A percentile compares a stretch with the other conserved stretches of the same genome.
Conservation (phyloP, 53 echinoderm and acorn worm genomes). For the Arbacia lixula region DNA sequence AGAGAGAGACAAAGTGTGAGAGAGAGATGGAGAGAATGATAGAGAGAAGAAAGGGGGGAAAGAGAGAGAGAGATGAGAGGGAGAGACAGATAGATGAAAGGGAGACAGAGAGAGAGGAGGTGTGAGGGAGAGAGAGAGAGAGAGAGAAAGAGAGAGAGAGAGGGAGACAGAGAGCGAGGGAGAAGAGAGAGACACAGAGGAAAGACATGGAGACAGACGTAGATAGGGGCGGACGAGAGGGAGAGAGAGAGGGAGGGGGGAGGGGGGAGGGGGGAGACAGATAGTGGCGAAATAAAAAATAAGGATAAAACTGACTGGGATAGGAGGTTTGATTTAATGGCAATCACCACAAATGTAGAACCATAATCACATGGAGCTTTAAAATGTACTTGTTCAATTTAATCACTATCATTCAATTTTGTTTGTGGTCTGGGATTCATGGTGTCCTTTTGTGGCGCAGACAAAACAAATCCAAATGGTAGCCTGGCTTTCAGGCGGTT, state of each 20-base stretch:
- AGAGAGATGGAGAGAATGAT: not conserved
- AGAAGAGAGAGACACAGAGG: not conserved
- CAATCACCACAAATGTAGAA: too few species aligned
- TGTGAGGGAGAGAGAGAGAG: not conserved
- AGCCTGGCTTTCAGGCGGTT: too few species aligned
- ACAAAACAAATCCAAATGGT: too few species aligned
- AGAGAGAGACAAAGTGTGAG: too few species aligned
- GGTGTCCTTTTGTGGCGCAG: too few species aligned
- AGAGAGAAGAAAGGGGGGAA: not conserved
- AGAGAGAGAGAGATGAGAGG: not conserved
- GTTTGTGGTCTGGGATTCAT: too few species aligned
- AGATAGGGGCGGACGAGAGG: not conserved
- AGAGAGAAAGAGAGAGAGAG: not conserved
- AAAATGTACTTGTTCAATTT: too few species aligned
- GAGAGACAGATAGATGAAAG: not conserved
- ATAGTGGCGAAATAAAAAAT: not conserved
- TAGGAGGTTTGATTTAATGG: too few species aligned
- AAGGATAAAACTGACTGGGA: too few species aligned
- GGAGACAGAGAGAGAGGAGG: too few species aligned
- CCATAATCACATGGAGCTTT: too few species aligned
- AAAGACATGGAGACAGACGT: not conserved
- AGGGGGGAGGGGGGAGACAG: not conserved
- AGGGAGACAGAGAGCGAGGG: not conserved
- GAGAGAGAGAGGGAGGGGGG: not conserved
- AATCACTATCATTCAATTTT: too few species aligned